These are phyloP conservation scores for Alouatta palliata DNA, from an alignment of 2,113 vertebrate species.

Conservation along the genomic window DNA sequence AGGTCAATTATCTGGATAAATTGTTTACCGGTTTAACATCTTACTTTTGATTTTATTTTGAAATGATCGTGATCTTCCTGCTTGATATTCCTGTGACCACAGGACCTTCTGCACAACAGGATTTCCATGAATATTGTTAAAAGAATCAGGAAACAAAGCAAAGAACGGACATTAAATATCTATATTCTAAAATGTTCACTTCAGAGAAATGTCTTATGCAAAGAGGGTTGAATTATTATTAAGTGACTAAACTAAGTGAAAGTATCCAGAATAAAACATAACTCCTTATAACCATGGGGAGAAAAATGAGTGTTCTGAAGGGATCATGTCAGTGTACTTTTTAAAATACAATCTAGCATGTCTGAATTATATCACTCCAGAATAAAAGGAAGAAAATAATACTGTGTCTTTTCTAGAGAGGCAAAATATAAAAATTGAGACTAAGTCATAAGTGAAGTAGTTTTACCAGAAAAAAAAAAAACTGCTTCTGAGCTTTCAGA, in stretches of 20 bases:
- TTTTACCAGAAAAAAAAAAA: not conserved
- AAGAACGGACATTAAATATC: not conserved
- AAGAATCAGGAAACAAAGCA: not conserved
- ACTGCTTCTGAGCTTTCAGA: not conserved
- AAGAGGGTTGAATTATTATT: not conserved
- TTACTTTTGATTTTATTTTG: not conserved
- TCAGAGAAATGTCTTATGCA: not conserved
- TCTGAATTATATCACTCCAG: not conserved
- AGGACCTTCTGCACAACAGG: not conserved
- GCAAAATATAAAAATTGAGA: not conserved
- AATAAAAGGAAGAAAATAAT: not conserved
- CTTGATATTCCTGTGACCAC: not conserved
- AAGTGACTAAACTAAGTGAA: not conserved
- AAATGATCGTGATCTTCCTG: not conserved
- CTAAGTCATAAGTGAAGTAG: not conserved
- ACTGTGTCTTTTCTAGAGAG: not conserved
- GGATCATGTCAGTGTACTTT: not conserved
- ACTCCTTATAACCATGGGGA: not conserved
- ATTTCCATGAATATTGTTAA: not conserved
- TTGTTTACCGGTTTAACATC: constrained; percentile 16
- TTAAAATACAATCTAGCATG: not conserved
- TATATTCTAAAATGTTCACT: not conserved
- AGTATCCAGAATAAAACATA: not conserved
- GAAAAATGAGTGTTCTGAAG: not conserved
- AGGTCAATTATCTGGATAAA: not conserved